phyloP scores from a whole-genome alignment of 2,797 vertebrate genomes.

The Tenualosa ilisha region DNA sequence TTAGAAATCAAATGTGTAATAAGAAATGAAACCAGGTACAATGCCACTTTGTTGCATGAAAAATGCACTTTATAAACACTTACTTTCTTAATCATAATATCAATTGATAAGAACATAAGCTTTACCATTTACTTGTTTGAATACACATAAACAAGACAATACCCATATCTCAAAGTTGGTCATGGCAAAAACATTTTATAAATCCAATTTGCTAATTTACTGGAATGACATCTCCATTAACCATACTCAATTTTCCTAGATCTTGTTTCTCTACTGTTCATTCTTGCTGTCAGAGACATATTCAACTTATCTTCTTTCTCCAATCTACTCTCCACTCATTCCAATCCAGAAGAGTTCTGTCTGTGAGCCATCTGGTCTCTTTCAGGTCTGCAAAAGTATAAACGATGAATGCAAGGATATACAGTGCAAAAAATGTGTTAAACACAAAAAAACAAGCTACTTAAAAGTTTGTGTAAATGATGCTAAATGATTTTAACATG shows the following conservation, averaged over 20 bases:
- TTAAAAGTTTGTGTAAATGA: too few species aligned
- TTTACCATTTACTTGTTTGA: background rate
- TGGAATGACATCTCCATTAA: background rate
- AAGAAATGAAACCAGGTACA: background rate
- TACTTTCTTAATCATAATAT: background rate
- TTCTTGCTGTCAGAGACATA: background rate
- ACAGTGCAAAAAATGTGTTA: too few species aligned
- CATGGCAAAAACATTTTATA: background rate
- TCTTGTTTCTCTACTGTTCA: background rate
- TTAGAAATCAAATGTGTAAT: background rate
- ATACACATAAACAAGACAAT: background rate
- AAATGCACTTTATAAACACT: too few species aligned
- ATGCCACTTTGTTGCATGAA: background rate
- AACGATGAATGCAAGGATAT: background rate
- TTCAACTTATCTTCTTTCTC: constrained; percentile 77
- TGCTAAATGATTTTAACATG: too few species aligned
- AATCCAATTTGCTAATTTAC: background rate
- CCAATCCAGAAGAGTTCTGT: constrained; percentile 81
- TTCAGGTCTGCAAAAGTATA: constrained; percentile 69
- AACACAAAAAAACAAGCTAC: too few species aligned
- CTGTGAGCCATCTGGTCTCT: constrained; percentile 77
- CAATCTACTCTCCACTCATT: constrained; percentile 88
- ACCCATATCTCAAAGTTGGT: background rate
- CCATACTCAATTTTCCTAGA: background rate
- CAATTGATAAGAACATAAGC: background rate